phyloP scores from a whole-genome alignment of 1,140 invertebrate genomes.

The Drosophila sproati region DNA sequence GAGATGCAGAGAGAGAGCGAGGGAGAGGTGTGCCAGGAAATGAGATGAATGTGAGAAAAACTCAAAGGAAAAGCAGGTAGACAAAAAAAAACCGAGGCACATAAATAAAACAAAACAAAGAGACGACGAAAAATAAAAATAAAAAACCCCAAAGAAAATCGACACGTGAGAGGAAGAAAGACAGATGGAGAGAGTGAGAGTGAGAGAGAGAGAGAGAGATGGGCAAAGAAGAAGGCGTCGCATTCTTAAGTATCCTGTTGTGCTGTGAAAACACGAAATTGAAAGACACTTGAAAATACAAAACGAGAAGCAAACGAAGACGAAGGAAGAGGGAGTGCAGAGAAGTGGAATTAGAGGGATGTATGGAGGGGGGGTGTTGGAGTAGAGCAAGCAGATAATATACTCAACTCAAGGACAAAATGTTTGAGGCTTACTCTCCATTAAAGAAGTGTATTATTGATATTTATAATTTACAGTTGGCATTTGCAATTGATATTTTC shows the following conservation, averaged over 20 bases:
- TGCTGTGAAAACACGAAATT: conserved; percentile 30
- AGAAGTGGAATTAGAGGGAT: background rate
- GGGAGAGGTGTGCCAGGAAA: conserved; percentile 46
- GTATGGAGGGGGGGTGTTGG: too few species aligned
- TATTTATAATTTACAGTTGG: conserved; percentile 53
- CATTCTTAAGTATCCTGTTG: conserved; percentile 51
- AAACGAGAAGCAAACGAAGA: conserved; percentile 7
- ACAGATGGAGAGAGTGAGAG: background rate
- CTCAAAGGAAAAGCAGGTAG: conserved; percentile 64
- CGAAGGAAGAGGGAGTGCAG: background rate
- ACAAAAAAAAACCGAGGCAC: conserved; percentile 35
- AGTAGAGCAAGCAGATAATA: too few species aligned
- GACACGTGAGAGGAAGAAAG: conserved; percentile 15
- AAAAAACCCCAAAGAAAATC: conserved; percentile 44
- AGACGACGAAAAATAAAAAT: conserved; percentile 54
- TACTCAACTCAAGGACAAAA: too few species aligned
- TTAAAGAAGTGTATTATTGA: conserved; percentile 27
- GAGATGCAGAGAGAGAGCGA: background rate
- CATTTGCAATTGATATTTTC: conserved; percentile 42
- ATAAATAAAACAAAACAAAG: conserved; percentile 67
- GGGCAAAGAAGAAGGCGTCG: conserved; percentile 13
- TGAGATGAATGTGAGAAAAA: conserved; percentile 72
- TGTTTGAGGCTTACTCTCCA: too few species aligned
- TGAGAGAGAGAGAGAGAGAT: background rate
- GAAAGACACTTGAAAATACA: conserved; percentile 22